Evolutionary conservation across 2,797 vertebrate genomes (phyloP).

Genomic region (Mareca penelope): DNA sequence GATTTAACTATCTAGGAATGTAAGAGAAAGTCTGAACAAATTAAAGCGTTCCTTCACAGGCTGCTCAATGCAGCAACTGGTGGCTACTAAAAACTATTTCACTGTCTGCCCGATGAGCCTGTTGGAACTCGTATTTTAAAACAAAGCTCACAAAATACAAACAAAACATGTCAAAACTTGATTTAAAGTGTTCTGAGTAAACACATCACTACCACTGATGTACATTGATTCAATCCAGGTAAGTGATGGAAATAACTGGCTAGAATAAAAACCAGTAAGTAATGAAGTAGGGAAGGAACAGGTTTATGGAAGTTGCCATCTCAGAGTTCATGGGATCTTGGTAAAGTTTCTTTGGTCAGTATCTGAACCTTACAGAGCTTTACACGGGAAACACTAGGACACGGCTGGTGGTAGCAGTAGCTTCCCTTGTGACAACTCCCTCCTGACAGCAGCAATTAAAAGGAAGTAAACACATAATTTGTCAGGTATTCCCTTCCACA

Average conservation of each 20-base stretch:
- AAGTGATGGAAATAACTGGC: background rate
- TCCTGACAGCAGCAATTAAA: background rate
- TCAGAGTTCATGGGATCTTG: background rate
- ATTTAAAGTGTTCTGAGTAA: background rate
- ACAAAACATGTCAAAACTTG: background rate
- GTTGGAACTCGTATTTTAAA: background rate
- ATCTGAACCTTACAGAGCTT: no score
- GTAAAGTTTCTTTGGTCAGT: background rate
- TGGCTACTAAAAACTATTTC: background rate
- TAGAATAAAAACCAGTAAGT: background rate
- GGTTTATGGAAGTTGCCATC: background rate
- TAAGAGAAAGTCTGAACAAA: background rate
- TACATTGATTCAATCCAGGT: background rate
- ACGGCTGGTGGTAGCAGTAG: background rate
- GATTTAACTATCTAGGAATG: background rate
- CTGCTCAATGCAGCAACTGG: background rate
- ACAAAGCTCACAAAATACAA: background rate
- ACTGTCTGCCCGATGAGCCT: background rate
- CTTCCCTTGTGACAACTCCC: no score
- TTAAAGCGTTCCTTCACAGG: background rate
- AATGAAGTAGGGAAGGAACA: background rate
- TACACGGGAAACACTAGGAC: no score
- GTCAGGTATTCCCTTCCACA: background rate
- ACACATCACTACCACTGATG: background rate
- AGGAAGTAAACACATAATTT: background rate